Base-by-base conservation (phyloP, 2,888 invertebrate species). In the Caenorhabditis sp. region DNA sequence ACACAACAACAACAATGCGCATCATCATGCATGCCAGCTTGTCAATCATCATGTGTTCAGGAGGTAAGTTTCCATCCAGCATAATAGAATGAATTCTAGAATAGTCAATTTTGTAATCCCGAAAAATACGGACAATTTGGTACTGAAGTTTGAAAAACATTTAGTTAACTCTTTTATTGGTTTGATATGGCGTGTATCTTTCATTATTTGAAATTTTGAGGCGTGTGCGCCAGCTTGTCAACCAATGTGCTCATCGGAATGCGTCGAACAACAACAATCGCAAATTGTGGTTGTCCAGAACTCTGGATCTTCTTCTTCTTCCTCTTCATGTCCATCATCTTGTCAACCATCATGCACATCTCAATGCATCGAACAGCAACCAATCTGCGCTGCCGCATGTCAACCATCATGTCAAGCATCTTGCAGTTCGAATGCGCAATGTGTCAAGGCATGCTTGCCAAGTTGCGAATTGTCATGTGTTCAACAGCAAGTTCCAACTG, bases 141-240 rank as follows among this genome's bases (percentile, higher is more conserved):
- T n/a, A n/a, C n/a, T n/a, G n/a, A n/a, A n/a, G 36, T 36, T 12
- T 36, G 12, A 36, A 36, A 36, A 10, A 21, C 19, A 26, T 54
- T 21, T 14, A n/a, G n/a, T n/a, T n/a, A n/a, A n/a, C n/a, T n/a
- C n/a, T n/a, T n/a, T n/a, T n/a, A n/a, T n/a, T n/a, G n/a, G n/a
- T n/a, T n/a, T n/a, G n/a, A n/a, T n/a, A n/a, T n/a, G n/a, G n/a
- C n/a, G n/a, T n/a, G n/a, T n/a, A n/a, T n/a, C n/a, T n/a, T n/a
- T n/a, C n/a, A 54, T 21, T 23, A 26, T 54, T 36, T 12, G 5
- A 26, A 23, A 21, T 68, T 62, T 27, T 36, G 54, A 73, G 58
- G 76, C 76, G 26, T 79, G 79, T 61, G 78, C 79, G 37, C 81
- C 81, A 31, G 72, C 77, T n/a, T 82, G 81, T 66, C 79, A 81